Evolutionary conservation across 2,888 invertebrate genomes (phyloP), one percentile per base, ranked within the genome.

Genomic region (Melolontha melolontha): DNA sequence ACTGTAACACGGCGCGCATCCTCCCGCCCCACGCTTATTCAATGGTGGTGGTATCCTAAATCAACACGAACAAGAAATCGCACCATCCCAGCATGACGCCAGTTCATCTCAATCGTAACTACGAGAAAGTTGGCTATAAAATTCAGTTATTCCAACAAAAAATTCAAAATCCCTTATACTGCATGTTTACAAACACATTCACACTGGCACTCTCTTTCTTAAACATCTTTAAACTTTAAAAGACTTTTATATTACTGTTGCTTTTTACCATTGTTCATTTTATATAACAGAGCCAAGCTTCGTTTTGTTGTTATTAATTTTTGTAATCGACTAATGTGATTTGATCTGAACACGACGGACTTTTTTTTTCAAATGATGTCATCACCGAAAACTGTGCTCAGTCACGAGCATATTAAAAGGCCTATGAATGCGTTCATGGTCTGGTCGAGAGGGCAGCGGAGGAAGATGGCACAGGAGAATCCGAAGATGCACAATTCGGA

Each of bases 401-500:
- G 82, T 64, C 85, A 85, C 75, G 88, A 89, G 75, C 90, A 91
- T 78, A 91, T 92, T 74, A 92, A 92, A 79, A 84, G 92, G 65
- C 92, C 92, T 44, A 92, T 92, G 92, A 92, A 92, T 81, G 92
- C 92, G 10, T 92, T 92, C 81, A 92, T 92, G 92, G 95, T 96
- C 72, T 96, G 95, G 95, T 94, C 94, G 1, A 85, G 95, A 39
- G 94, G 94, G 5, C 95, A 95, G 82, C 83, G 95, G 68, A 85
- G 95, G 74, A 95, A 95, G 85, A 96, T 96, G 92, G 95, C 95
- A 0, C 95, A 95, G 80, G 95, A 96, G 77, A 95, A 95, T 81
- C 95, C 95, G 0, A 95, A 95, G 84, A 95, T 95, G 95, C 95
- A 95, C 85, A 95, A 95, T 81, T 94, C 94, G 0, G 95, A 95